Evolutionary conservation across 2,797 vertebrate species (phyloP), one percentile per base, ranked within the genome.

Genomic region (Typhlichthys eigenmanni): DNA sequence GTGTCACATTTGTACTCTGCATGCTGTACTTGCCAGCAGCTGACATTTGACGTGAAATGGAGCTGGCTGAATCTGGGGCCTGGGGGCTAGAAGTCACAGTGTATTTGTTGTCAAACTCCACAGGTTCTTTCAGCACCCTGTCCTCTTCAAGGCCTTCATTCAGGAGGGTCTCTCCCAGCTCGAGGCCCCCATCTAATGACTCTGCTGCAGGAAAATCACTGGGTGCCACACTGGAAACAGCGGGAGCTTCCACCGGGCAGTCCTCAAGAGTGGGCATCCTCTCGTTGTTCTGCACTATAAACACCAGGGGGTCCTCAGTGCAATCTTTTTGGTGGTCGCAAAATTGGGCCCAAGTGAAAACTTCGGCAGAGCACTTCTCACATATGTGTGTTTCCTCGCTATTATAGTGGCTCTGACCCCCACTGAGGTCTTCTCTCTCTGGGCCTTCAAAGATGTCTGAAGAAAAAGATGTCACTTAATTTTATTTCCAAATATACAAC

Each of bases 1-100:
- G 90, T 0, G 97, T 98, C 75, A 98, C 98, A 4, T 98, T 98
- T 58, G 96, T 98, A 87, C 92, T 96, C 49, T 96, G 96, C 89
- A 95, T 89, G 84, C 76, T 81, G 75, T 95, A 95, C 75, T 84
- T 82, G 19, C 86, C 87, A 68, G 85, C 84, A 46, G 91, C 77
- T 48, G 91, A 80, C 52, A 88, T 83, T 80, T 74, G 92, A 69
- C 89, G 89, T 71, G 93, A 88, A 45, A 89, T 70, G 72, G 90
- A 77, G 46, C 83, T 89, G 10, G 88, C 75, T 46, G 91, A 76
- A 68, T 90, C 91, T 0, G 83, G 68, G 48, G 68, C 71, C 58
- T 47, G 78, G 58, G 85, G 81, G 84, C 90, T 85, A 50, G 75
- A 74, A 47, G 79, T 58, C 16, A 65, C 13, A 4, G 77, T 48